Conservation (phyloP, 2,888 invertebrate genomes). For the Cactoblastis cactorum region DNA sequence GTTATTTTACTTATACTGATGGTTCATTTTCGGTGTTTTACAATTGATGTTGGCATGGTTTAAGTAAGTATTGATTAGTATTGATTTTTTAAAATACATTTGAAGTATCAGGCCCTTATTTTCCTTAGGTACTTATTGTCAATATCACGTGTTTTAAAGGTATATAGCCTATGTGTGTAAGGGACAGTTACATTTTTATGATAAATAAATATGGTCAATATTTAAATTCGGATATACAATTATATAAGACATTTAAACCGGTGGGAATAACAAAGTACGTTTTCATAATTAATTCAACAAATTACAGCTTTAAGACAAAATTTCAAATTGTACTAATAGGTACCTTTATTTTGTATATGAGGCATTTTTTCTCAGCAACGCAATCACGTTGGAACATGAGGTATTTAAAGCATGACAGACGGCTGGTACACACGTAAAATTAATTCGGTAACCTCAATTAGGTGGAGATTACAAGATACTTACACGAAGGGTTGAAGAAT, state of each 20-base stretch:
- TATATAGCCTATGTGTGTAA: not conserved
- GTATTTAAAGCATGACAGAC: not conserved
- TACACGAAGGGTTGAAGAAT: conserved; percentile 24
- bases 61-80: too few relatives aligned
- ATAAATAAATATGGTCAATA: too few relatives aligned
- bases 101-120: too few relatives aligned
- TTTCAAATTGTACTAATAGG: too few relatives aligned
- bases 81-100: too few relatives aligned
- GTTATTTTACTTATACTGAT: not conserved
- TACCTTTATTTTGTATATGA: not conserved
- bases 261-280: too few relatives aligned
- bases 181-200: too few relatives aligned
- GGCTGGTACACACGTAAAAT: conserved; percentile 13
- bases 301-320: too few relatives aligned
- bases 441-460: conserved; percentile 23
- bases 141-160: not conserved
- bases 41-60: not conserved
- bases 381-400: not conserved
- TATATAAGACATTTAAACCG: too few relatives aligned
- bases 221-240: too few relatives aligned
- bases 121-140: too few relatives aligned
- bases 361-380: not conserved
- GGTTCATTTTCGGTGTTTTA: not conserved
- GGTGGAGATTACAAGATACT: conserved; percentile 25
- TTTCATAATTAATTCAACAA: too few relatives aligned